phyloP scores from a whole-genome alignment of 2,797 vertebrate genomes.

The Pteropus rufus region DNA sequence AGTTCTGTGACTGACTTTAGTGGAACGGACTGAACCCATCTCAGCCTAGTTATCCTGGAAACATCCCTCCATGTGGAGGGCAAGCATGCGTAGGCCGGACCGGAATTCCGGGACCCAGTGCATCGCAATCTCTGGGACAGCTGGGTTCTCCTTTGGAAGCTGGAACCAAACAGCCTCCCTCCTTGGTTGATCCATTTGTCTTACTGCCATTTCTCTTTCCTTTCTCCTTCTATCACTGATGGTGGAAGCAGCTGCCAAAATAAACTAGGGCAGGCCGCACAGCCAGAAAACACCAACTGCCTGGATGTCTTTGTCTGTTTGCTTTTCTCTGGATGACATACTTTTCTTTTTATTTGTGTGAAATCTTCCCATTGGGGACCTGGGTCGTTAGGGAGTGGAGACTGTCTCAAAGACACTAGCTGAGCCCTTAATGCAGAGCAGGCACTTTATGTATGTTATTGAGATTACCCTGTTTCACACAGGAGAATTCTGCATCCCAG shows the following conservation, averaged over 20 bases:
- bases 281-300: conserved; percentile 32
- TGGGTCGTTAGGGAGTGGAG: background rate
- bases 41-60: background rate
- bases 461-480: background rate
- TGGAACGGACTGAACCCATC: background rate
- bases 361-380: background rate
- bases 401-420: background rate
- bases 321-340: background rate
- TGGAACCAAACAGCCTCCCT: background rate
- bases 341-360: background rate
- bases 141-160: conserved; percentile 53
- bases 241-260: conserved; percentile 49
- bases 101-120: background rate
- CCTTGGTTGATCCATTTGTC: background rate
- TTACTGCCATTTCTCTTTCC: background rate
- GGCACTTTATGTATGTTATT: background rate
- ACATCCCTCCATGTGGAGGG: background rate
- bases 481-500: background rate
- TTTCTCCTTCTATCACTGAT: background rate
- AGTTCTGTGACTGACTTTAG: background rate
- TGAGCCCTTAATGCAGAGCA: background rate
- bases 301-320: background rate
- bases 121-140: background rate
- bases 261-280: conserved; percentile 43
- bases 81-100: background rate